Evolutionary conservation across 2,113 vertebrate genomes (phyloP).

Genomic region (Pseudonaja textilis): DNA sequence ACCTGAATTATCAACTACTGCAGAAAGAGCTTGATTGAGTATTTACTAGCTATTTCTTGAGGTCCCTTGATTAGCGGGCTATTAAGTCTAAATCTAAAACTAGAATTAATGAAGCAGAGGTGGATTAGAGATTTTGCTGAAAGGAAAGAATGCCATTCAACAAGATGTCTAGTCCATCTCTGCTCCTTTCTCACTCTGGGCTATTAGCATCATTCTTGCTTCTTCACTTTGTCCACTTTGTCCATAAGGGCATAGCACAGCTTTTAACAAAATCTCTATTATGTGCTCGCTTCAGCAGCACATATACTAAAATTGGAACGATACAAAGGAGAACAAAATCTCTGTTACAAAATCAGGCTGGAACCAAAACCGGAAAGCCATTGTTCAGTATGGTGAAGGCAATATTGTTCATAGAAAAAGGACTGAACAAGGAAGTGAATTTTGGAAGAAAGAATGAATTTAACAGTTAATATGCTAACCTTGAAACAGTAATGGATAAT

Average conservation of each 20-base stretch:
- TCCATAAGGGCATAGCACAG: neutral
- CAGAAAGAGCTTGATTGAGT: neutral
- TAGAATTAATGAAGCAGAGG: neutral
- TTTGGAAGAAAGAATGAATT: neutral
- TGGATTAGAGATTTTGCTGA: neutral
- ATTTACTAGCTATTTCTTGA: neutral
- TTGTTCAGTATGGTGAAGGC: neutral
- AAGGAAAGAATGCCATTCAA: neutral
- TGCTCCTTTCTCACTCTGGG: neutral
- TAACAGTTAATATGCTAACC: neutral
- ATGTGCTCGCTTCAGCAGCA: neutral
- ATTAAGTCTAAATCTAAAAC: neutral
- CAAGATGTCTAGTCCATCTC: neutral
- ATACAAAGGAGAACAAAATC: neutral
- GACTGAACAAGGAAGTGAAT: neutral
- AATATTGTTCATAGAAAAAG: neutral
- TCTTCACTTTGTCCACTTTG: neutral
- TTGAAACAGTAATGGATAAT: neutral
- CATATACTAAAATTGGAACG: too few relatives aligned
- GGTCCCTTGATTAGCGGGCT: neutral
- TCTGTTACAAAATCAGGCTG: neutral
- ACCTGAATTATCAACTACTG: neutral
- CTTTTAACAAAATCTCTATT: neutral
- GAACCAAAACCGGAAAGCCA: neutral
- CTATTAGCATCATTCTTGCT: neutral